Base-by-base conservation (phyloP, 2,797 vertebrate species). In the Gadopsis marmoratus region DNA sequence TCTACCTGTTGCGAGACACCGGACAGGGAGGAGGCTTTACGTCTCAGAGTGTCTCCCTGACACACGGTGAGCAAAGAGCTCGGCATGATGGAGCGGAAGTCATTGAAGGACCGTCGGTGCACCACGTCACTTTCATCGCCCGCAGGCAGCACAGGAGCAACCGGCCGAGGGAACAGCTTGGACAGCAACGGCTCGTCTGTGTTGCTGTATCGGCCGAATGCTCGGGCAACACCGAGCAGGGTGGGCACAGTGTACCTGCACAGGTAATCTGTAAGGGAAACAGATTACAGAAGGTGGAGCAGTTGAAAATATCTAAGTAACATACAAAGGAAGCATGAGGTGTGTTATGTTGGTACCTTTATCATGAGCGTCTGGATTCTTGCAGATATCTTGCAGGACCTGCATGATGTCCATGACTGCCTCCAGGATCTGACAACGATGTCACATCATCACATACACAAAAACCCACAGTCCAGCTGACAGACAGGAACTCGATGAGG, bases 61-160 rank as follows among this genome's bases (percentile, higher is more conserved):
- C 96, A 99, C 75, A 95, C 97, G 0, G 95, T 95, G 54, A 99
- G 96, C 53, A 99, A 83, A 7, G 97, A 98, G 93, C 96, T 97
- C 11, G 98, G 98, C 73, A 99, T 93, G 93, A 99, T 99, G 64
- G 98, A 98, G 71, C 98, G 96, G 89, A 99, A 99, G 84, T 99
- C 98, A 9, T 97, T 99, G 88, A 99, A 99, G 50, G 98, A 99
- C 21, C 97, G 95, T 0, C 98, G 93, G 4, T 96, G 96, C 7
- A 93, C 85, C 0, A 95, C 93, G 26, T 99, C 98, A 0, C 91
- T 73, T 9, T 98, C 97, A 4, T 97, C 96, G 0, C 92, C 88
- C 11, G 92, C 79, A 1, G 94, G 86, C 63, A 93, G 84, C 21
- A 94, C 87, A 31, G 97, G 96, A 0, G 95, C 93, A 0, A 86